Evolutionary conservation across 2,797 vertebrate species (phyloP).

Genomic region (Cyprinodon diabolis): DNA sequence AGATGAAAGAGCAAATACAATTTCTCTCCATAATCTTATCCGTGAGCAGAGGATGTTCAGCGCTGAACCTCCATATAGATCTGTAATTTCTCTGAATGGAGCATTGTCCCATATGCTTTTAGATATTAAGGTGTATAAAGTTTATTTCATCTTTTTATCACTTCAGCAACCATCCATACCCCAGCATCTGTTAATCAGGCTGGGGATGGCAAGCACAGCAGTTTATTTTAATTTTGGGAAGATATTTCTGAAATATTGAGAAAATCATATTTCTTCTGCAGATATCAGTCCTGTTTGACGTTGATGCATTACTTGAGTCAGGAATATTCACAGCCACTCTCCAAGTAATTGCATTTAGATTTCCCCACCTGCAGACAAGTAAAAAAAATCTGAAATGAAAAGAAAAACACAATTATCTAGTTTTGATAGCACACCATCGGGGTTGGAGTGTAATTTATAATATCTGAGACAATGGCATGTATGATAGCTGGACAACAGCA

Average conservation of each 20-base stretch:
- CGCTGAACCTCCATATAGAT: constrained; percentile 44
- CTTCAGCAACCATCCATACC: constrained; percentile 44
- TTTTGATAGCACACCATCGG: constrained; percentile 32
- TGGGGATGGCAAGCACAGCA: constrained; percentile 50
- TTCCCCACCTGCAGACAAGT: constrained; percentile 46
- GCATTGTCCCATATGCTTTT: constrained; percentile 28
- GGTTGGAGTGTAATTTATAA: constrained; percentile 23
- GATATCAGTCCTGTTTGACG: constrained; percentile 60
- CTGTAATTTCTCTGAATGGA: constrained; percentile 35
- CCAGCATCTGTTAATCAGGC: constrained; percentile 54
- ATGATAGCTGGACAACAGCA: constrained; percentile 16
- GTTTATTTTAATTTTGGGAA: constrained; percentile 66
- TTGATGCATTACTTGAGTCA: constrained; percentile 69
- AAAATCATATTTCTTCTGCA: constrained; percentile 66
- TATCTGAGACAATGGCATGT: constrained; percentile 32
- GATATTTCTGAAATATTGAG: constrained; percentile 60
- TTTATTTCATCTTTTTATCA: constrained; percentile 35
- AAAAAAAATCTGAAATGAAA: constrained; percentile 52
- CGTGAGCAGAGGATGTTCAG: constrained; percentile 30
- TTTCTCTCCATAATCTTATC: constrained; percentile 57
- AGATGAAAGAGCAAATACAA: constrained; percentile 55
- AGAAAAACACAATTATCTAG: constrained; percentile 55
- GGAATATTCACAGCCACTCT: constrained; percentile 52
- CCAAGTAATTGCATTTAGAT: constrained; percentile 64
- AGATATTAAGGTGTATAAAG: constrained; percentile 30